Percentiles rank a stretch among this genome's conserved stretches.
phyloP scores from a whole-genome alignment of 2,888 invertebrate genomes.

The Clepsis dumicolana region DNA sequence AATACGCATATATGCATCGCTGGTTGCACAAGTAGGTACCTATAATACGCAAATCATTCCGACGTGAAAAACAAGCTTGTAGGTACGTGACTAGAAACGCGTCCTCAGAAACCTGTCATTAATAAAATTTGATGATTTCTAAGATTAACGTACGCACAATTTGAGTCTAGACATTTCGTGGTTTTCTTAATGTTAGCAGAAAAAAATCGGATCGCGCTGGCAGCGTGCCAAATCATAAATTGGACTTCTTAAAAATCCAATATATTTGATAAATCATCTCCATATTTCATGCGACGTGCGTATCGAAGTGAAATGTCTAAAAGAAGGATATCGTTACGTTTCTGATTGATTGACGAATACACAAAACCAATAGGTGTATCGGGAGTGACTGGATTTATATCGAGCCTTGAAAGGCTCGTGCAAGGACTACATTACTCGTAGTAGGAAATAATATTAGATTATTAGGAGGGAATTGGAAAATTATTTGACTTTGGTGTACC shows the following conservation, averaged over 20 bases:
- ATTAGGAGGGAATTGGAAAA: neutral
- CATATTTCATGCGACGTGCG: constrained; percentile 10
- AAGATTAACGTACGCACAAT: constrained; percentile 12
- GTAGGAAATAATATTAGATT: neutral
- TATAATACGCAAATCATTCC: no score
- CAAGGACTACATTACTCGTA: neutral
- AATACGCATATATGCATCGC: no score
- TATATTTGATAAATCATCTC: constrained; percentile 8
- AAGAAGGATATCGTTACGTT: constrained; percentile 26
- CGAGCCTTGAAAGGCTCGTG: neutral
- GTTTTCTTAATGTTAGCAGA: constrained; percentile 1
- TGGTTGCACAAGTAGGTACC: no score
- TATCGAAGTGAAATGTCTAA: constrained; percentile 8
- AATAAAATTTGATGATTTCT: neutral
- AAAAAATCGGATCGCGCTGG: constrained; percentile 12
- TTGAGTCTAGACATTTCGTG: constrained; percentile 20
- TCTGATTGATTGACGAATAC: constrained; percentile 27
- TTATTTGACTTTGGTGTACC: no score
- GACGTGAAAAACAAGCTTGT: no score
- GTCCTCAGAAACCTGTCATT: neutral
- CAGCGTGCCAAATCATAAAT: constrained; percentile 29
- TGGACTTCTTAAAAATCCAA: constrained; percentile 27
- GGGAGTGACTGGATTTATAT: constrained; percentile 14
- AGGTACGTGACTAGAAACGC: no score
- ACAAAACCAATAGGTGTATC: constrained; percentile 34